Evolutionary conservation across 2,888 invertebrate species (phyloP).

Genomic region (Terebella lapidaria): DNA sequence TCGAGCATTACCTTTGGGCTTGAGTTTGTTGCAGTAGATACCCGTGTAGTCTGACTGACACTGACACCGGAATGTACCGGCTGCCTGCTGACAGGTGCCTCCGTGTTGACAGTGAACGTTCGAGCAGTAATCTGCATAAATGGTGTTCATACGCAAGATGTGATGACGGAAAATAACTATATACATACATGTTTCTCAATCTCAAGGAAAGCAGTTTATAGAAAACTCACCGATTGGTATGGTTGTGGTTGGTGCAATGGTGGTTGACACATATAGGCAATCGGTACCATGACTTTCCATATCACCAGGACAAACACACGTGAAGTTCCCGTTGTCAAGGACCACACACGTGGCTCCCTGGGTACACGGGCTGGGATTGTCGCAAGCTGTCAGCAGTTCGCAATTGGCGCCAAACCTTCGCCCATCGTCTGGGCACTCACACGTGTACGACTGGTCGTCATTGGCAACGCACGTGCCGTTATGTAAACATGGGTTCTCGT

Average conservation of each 20-base stretch:
- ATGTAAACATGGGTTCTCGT: background rate
- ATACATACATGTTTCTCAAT: background rate
- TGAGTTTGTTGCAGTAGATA: background rate
- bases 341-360: conserved; percentile 1
- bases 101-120: conserved; percentile 1
- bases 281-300: background rate
- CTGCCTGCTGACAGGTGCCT: background rate
- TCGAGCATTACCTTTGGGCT: background rate
- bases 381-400: background rate
- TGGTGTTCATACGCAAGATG: too few relatives aligned
- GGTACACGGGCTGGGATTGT: background rate
- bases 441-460: too few relatives aligned
- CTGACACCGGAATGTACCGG: background rate
- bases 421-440: background rate
- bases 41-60: background rate
- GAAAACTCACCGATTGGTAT: background rate
- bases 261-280: too few relatives aligned
- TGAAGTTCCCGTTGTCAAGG: background rate
- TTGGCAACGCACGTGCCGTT: background rate
- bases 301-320: background rate
- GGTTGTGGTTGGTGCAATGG: too few relatives aligned
- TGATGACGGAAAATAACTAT: background rate
- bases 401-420: background rate
- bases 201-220: background rate
- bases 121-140: background rate